Evolutionary conservation across 2,113 vertebrate species (phyloP).

Genomic region (Bagarius yarrelli): DNA sequence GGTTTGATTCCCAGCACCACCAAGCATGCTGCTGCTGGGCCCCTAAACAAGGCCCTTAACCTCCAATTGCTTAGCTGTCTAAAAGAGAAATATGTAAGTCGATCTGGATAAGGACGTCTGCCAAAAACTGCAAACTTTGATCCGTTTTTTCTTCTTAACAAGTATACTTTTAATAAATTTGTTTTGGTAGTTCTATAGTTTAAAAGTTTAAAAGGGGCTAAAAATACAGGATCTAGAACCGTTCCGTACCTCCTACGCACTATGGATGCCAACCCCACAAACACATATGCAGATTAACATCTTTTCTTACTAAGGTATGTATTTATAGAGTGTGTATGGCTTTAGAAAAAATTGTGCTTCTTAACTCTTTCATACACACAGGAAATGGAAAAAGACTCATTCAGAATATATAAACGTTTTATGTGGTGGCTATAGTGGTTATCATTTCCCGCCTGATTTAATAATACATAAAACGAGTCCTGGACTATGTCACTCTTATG

Average conservation of each 20-base stretch:
- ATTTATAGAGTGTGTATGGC: background rate
- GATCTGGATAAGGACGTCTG: no score
- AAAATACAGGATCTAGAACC: no score
- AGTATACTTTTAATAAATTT: no score
- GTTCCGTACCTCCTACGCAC: background rate
- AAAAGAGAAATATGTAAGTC: no score
- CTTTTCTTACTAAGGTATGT: background rate
- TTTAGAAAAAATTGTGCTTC: background rate
- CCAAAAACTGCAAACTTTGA: no score
- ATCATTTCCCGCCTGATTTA: background rate
- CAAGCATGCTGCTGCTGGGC: no score
- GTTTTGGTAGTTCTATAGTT: no score
- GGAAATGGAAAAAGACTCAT: background rate
- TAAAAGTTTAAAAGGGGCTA: no score
- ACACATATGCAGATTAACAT: background rate
- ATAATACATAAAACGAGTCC: background rate
- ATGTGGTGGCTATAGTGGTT: background rate
- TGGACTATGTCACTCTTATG: background rate
- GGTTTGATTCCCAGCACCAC: no score
- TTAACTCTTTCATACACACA: background rate
- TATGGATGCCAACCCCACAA: background rate
- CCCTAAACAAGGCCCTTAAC: no score
- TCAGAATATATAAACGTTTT: background rate
- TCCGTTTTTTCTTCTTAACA: no score
- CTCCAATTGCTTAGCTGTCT: no score